Percentiles rank a stretch among this genome's conserved stretches.
These are phyloP conservation scores for Chrysocyon brachyurus DNA, from an alignment of 2,797 vertebrate genomes.

Conservation along the genomic window DNA sequence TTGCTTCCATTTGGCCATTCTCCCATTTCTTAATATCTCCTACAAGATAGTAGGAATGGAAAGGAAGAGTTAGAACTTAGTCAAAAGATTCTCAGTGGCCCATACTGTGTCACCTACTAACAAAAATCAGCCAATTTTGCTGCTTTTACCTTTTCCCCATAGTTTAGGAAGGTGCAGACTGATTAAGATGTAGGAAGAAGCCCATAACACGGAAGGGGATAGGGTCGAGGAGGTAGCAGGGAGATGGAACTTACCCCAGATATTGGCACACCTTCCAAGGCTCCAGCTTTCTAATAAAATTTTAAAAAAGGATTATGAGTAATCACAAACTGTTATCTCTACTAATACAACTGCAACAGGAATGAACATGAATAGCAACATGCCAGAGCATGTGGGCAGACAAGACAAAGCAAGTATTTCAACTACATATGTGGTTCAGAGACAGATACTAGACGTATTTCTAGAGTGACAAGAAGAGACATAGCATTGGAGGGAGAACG, in stretches of 20 bases:
- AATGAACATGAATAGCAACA: constrained; percentile 57
- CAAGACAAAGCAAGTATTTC: constrained; percentile 75
- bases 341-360: constrained; percentile 43
- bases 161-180: background rate
- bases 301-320: constrained; percentile 70
- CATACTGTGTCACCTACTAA: background rate
- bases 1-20: constrained; percentile 23
- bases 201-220: no score
- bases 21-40: background rate
- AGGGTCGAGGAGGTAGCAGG: background rate
- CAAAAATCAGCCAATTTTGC: background rate
- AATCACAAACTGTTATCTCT: constrained; percentile 57
- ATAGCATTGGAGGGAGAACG: background rate
- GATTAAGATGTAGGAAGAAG: constrained; percentile 22
- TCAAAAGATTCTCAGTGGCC: constrained; percentile 41
- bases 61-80: constrained; percentile 24
- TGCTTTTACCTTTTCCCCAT: background rate
- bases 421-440: constrained; percentile 54
- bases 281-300: constrained; percentile 94
- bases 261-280: constrained; percentile 96
- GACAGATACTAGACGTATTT: constrained; percentile 46
- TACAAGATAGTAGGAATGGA: background rate
- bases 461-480: constrained; percentile 42
- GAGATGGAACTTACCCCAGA: constrained; percentile 94
- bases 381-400: constrained; percentile 71